phyloP scores from a whole-genome alignment of 2,888 invertebrate species.

The Tenthredo notha region DNA sequence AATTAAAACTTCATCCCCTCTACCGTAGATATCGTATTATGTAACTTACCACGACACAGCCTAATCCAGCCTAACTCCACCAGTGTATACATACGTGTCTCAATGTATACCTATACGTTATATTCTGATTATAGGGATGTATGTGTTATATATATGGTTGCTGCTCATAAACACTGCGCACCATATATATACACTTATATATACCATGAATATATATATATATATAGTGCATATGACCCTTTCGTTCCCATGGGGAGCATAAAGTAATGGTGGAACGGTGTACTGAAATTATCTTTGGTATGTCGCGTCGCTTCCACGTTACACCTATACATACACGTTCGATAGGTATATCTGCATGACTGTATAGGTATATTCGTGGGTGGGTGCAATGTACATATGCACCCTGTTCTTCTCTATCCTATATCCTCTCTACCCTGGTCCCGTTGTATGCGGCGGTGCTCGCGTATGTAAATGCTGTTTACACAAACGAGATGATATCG shows the following conservation, averaged over 20 bases:
- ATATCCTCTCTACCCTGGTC: background rate
- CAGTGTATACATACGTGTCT: background rate
- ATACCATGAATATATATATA: background rate
- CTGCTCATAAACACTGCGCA: constrained; percentile 63
- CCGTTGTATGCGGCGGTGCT: constrained; percentile 1
- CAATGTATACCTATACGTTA: constrained; percentile 56
- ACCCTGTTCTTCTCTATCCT: background rate
- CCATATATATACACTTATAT: background rate
- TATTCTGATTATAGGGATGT: constrained; percentile 42
- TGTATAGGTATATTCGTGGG: background rate
- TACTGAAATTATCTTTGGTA: constrained; percentile 66
- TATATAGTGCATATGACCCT: constrained; percentile 63
- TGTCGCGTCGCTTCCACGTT: constrained; percentile 35
- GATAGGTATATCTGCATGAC: background rate
- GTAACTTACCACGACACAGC: constrained; percentile 18
- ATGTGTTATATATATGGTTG: constrained; percentile 59
- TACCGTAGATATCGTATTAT: constrained; percentile 23
- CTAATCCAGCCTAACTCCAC: constrained; percentile 17
- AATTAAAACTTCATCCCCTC: constrained; percentile 69
- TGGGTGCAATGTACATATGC: constrained; percentile 3
- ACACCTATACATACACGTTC: background rate
- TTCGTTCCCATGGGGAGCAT: constrained; percentile 70
- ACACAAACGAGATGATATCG: constrained; percentile 63
- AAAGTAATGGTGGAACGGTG: constrained; percentile 72
- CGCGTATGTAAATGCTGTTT: constrained; percentile 52